Evolutionary conservation across 2,888 invertebrate genomes (phyloP).

Genomic region (Pachymerium ferrugineum): DNA sequence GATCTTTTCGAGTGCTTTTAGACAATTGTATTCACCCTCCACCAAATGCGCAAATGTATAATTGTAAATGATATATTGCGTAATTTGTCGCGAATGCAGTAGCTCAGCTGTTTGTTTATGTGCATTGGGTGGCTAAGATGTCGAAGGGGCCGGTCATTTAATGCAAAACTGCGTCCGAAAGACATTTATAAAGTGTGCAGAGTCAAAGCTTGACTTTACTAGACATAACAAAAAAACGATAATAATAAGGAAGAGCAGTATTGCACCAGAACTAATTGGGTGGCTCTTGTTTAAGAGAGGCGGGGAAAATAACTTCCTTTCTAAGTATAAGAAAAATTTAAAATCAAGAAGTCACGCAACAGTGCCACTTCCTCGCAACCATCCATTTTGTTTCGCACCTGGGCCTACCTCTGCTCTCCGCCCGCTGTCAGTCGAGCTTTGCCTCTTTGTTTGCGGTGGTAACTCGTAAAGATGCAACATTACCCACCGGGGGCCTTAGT

Average conservation of each 20-base stretch:
- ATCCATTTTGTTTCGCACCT: conserved; percentile 30
- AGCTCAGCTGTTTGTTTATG: conserved; percentile 30
- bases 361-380: conserved; percentile 12
- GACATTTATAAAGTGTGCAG: not conserved
- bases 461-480: conserved; percentile 28
- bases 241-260: conserved; percentile 22
- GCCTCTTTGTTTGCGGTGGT: conserved; percentile 25
- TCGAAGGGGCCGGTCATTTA: not conserved
- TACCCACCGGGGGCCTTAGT: not conserved
- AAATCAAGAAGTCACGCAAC: conserved; percentile 28
- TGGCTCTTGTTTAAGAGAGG: conserved; percentile 25
- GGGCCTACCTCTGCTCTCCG: conserved; percentile 20
- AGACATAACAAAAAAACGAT: not conserved
- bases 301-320: conserved; percentile 27
- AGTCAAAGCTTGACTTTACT: not conserved
- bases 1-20: conserved; percentile 27
- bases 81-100: conserved; percentile 29
- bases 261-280: conserved; percentile 30
- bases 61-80: conserved; percentile 29
- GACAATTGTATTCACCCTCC: conserved; percentile 28
- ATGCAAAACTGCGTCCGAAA: not conserved
- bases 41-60: conserved; percentile 3
- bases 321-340: not conserved
- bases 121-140: conserved; percentile 16
- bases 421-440: conserved; percentile 22